Evolutionary conservation across 2,888 invertebrate genomes (phyloP), one percentile per base, ranked within the genome.

Genomic region (Coleophora flavipennella): DNA sequence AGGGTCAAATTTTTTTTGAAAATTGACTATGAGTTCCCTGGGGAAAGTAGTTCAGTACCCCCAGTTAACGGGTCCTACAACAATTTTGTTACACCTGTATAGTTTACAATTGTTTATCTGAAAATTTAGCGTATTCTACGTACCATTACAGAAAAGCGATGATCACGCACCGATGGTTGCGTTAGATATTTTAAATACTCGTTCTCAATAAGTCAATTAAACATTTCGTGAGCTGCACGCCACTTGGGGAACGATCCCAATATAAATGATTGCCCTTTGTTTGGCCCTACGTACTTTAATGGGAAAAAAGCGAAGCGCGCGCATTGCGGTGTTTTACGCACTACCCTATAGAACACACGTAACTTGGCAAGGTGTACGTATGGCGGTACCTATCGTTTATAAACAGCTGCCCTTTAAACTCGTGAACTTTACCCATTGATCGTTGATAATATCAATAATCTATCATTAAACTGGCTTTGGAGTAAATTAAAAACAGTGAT

Each of bases 181-280:
- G 68, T 67, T 71, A 73, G 73, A 76, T 79, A 69, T 74, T 73
- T 75, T 63, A 63, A 76, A 78, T 80, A 77, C 67, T 62, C 69
- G 74, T 80, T 77, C 80, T 80, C 81, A 78, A 83, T 84, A 83
- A 83, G 84, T 84, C 83, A 84, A 84, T 83, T 81, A 83, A 81
- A 76, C 70, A 67, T 70, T 74, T 68, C 65, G 73, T 76, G 63
- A 59, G 55, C 57, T 61, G 74, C 77, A 73, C 78, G 79, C 78
- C 75, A 80, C 77, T 79, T 75, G 73, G 75, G 73, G 71, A 55
- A 67, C 58, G 65, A 61, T 67, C 61, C 65, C 66, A 68, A 74
- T 74, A 67, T 69, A 70, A 67, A 71, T 79, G 72, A 81, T 81
- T 74, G 77, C 67, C 67, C 70, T 75, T 80, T 80, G 80, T 79